Percentiles rank a stretch among this genome's conserved stretches.
phyloP scores from a whole-genome alignment of 35 echinoderm and acorn worm genomes.

The Eucidaris tribuloides region DNA sequence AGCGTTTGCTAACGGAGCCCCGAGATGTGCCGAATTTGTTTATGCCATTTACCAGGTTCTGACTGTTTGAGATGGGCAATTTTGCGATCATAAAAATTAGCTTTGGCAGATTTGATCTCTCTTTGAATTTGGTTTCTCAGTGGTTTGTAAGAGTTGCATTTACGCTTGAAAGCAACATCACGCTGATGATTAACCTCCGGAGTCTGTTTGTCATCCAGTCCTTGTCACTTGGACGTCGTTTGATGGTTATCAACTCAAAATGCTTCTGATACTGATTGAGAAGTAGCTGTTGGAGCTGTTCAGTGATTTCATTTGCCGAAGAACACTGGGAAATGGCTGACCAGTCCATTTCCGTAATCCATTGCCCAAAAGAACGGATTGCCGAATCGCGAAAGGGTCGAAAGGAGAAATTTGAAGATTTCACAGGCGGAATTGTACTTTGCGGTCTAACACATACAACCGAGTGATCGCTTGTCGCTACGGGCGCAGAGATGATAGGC shows the following conservation, averaged over 20 bases:
- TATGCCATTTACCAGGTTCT: not conserved
- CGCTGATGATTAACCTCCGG: not conserved
- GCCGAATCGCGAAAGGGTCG: not conserved
- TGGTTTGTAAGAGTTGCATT: not conserved
- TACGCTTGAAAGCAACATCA: not conserved
- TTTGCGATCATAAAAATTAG: not conserved
- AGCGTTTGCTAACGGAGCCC: not conserved
- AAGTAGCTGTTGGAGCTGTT: not conserved
- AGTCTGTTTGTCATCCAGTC: not conserved
- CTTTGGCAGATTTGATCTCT: not conserved
- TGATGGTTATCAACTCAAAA: not conserved
- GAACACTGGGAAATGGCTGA: not conserved
- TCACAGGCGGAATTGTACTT: too few relatives aligned
- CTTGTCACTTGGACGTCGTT: slow-evolving; percentile 4
- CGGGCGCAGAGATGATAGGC: too few relatives aligned
- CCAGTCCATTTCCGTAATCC: not conserved
- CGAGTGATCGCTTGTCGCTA: not conserved
- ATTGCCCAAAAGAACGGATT: not conserved
- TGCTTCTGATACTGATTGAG: not conserved
- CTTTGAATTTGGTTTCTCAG: not conserved
- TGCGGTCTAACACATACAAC: too few relatives aligned
- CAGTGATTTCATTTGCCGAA: not conserved
- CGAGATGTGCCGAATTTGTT: not conserved
- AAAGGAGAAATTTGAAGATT: too few relatives aligned
- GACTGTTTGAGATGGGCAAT: not conserved